Evolutionary conservation across 2,797 vertebrate genomes (phyloP).

Genomic region (Aeoliscus strigatus): DNA sequence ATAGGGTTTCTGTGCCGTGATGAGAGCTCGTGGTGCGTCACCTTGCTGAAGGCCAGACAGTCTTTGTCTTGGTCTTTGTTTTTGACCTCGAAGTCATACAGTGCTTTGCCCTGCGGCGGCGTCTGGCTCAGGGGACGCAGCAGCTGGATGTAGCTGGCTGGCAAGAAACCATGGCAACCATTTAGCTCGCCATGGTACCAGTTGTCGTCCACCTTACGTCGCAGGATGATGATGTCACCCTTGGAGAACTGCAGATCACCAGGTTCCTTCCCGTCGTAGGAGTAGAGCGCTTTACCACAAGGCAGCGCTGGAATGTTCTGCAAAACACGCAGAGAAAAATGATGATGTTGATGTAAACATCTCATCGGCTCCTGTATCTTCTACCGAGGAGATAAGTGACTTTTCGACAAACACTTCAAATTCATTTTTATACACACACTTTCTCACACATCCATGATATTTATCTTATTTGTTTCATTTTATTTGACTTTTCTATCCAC

Average conservation of each 20-base stretch:
- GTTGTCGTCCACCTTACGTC: conserved; percentile 91
- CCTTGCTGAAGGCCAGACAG: conserved; percentile 96
- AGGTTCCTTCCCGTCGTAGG: conserved; percentile 94
- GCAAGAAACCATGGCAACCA: conserved; percentile 91
- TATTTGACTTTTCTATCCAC: too few relatives aligned
- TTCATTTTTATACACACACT: too few relatives aligned
- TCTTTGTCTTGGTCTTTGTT: conserved; percentile 98
- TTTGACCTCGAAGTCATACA: conserved; percentile 98
- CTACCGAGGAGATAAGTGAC: too few relatives aligned
- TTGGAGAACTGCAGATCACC: conserved; percentile 95
- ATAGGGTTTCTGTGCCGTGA: too few relatives aligned
- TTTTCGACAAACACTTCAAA: too few relatives aligned
- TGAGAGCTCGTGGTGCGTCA: conserved; percentile 44
- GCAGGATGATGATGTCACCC: conserved; percentile 93
- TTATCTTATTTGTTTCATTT: too few relatives aligned
- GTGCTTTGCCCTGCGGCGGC: conserved; percentile 92
- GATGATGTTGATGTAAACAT: too few relatives aligned
- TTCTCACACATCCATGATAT: too few relatives aligned
- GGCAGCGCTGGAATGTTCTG: conserved; percentile 90
- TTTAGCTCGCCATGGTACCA: conserved; percentile 97
- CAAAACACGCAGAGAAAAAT: too few relatives aligned
- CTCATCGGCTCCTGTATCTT: too few relatives aligned
- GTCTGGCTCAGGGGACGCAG: conserved; percentile 88
- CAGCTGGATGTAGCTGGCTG: conserved; percentile 92
- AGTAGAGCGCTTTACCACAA: conserved; percentile 92